Conservation (phyloP, 2,888 invertebrate species). For the Pyrgus malvae region DNA sequence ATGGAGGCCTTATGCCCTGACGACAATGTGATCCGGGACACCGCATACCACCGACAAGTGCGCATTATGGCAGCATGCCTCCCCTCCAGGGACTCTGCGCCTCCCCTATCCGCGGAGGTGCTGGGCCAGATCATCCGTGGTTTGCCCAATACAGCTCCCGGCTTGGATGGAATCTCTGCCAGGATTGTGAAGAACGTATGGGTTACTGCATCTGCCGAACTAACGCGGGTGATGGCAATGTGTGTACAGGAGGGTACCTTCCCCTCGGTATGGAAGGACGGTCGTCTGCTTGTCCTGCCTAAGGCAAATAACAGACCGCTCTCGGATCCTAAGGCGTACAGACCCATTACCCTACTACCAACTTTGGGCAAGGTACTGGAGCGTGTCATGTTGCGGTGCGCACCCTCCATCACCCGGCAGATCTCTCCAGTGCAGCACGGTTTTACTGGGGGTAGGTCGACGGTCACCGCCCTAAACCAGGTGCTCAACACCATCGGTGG, state of each 20-base stretch:
- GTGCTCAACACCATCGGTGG: no score
- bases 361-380: constrained; percentile 35
- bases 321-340: constrained; percentile 11
- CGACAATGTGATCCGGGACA: constrained; percentile 31
- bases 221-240: neutral
- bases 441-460: no score
- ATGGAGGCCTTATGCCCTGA: constrained; percentile 40
- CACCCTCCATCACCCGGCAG: no score
- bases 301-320: neutral
- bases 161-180: constrained; percentile 37
- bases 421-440: no score
- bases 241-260: constrained; percentile 38
- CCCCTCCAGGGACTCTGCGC: constrained; percentile 31
- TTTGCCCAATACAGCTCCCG: constrained; percentile 41
- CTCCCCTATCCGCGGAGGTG: constrained; percentile 17
- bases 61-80: constrained; percentile 30
- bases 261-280: constrained; percentile 33
- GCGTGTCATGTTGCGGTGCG: no score
- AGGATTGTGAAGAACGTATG: neutral
- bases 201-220: neutral
- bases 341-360: constrained; percentile 23
- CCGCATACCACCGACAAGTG: constrained; percentile 34
- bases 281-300: neutral
- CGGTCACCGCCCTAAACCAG: no score
- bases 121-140: constrained; percentile 30